Evolutionary conservation across 2,113 vertebrate species (phyloP).

Genomic region (Acanthochromis polyacanthus): DNA sequence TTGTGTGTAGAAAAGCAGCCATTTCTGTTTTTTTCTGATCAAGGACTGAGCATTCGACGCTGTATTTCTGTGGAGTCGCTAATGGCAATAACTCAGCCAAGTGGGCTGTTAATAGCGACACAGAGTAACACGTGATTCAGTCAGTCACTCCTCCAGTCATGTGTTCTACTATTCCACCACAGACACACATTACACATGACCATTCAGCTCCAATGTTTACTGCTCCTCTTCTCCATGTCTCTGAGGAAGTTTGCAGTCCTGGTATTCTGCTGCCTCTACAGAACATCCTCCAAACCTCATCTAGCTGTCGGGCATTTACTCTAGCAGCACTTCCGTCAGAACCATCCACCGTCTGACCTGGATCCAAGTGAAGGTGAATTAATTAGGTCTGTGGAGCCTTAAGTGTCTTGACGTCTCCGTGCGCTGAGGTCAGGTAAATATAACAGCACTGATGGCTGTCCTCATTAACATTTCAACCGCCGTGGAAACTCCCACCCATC

Average conservation of each 20-base stretch:
- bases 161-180: conserved; percentile 27
- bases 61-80: background rate
- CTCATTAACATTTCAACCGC: conserved; percentile 53
- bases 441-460: conserved; percentile 42
- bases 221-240: no score
- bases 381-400: conserved; percentile 38
- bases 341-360: conserved; percentile 9
- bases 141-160: background rate
- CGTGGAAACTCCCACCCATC: conserved; percentile 6
- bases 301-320: background rate
- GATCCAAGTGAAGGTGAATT: conserved; percentile 26
- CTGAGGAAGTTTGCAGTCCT: no score
- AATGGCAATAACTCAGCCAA: conserved; percentile 18
- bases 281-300: no score
- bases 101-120: background rate
- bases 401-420: conserved; percentile 40
- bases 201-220: background rate
- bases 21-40: background rate
- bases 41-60: background rate
- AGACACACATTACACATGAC: conserved; percentile 25
- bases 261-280: no score
- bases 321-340: background rate
- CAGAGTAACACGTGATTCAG: background rate
- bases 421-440: conserved; percentile 34
- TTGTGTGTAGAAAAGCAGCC: background rate